Base-by-base conservation (phyloP, 2,797 vertebrate species). In the Phoebastria nigripes region DNA sequence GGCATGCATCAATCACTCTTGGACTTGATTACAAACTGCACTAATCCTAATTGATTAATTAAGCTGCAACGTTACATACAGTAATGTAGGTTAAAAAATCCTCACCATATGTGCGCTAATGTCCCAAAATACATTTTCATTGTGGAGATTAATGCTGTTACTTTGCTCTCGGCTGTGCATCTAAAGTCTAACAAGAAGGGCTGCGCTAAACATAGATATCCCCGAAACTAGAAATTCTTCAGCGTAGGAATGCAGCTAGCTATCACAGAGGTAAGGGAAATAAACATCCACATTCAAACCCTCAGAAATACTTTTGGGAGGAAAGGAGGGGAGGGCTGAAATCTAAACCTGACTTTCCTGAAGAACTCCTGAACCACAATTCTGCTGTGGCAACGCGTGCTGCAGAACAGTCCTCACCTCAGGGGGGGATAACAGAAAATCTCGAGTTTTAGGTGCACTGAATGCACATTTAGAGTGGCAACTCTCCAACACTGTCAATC, bases 21-120 rank as follows among this genome's bases (percentile, higher is more conserved):
- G 93, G 91, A 96, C 90, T 94, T 96, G 95, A 96, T 96, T 95
- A 89, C 85, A 93, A 96, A 97, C 81, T 88, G 74, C 65, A 71
- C 85, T 95, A 93, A 91, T 95, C 84, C 82, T 97, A 96, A 97
- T 89, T 91, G 93, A 96, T 97, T 97, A 96, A 95, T 97, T 97
- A 95, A 83, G 56, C 59, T 61, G 52, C 78, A 74, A 92, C 97
- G 87, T 90, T 95, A 91, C 66, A 71, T 90, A 82, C 59, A 92
- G 63, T 70, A 94, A 66, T 15, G 79, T 90, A 94, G 61, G 95
- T 95, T 91, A 78, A 90, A 89, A 93, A 97, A 92, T 76, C 89
- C 67, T 86, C 63, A 62, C 81, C 94, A 92, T 95, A 91, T 93
- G 93, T 65, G 61, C 29, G 3, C 71, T 88, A 62, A 91, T 88